Evolutionary conservation across 2,113 vertebrate genomes (phyloP).

Genomic region (Nerophis lumbriciformis): DNA sequence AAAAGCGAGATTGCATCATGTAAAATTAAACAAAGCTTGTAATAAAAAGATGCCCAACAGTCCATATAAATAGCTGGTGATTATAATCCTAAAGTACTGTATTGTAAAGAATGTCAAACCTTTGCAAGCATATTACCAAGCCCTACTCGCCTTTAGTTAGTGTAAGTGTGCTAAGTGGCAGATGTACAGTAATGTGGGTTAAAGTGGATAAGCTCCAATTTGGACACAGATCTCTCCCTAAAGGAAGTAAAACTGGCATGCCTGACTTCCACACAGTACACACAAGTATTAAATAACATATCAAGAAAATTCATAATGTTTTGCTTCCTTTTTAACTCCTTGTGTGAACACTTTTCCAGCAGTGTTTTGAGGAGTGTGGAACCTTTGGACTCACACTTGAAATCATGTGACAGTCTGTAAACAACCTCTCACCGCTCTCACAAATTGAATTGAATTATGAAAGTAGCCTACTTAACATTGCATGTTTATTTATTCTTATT

Average conservation of each 20-base stretch:
- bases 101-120: too few species aligned
- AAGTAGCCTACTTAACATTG: neutral
- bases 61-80: too few species aligned
- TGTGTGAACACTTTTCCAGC: too few species aligned
- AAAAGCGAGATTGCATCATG: too few species aligned
- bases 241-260: conserved; percentile 25
- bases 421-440: conserved; percentile 9
- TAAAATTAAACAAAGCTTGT: neutral
- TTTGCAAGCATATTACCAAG: too few species aligned
- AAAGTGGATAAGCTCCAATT: conserved; percentile 48
- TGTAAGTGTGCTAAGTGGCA: conserved; percentile 6
- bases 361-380: conserved; percentile 3
- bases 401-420: conserved; percentile 35
- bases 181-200: conserved; percentile 33
- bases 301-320: too few species aligned
- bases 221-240: conserved; percentile 17
- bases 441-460: too few species aligned
- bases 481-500: neutral
- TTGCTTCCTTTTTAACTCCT: too few species aligned
- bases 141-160: too few species aligned
- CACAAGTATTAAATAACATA: too few species aligned
- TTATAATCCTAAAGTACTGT: too few species aligned
- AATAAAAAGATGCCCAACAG: neutral
- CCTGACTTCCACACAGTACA: neutral
- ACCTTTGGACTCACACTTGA: conserved; percentile 9